Evolutionary conservation across 2,888 invertebrate species (phyloP).

Genomic region (Dastarcus helophoroides): DNA sequence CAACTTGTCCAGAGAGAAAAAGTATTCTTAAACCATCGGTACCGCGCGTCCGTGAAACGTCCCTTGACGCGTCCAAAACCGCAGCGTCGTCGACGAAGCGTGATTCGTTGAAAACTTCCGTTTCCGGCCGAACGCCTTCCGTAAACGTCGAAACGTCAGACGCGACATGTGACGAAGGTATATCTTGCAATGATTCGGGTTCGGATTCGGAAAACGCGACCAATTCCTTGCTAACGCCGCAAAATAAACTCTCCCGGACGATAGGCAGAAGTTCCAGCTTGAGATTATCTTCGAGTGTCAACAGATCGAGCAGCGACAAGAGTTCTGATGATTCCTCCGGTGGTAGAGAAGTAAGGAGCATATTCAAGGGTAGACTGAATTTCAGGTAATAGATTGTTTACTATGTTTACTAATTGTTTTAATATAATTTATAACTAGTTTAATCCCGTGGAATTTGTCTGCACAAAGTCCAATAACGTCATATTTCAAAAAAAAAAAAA

Average conservation of each 20-base stretch:
- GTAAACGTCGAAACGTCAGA: conserved; percentile 23
- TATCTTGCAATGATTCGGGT: conserved; percentile 33
- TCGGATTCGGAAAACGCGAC: conserved; percentile 25
- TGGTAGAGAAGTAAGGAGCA: conserved; percentile 50
- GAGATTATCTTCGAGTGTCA: not conserved
- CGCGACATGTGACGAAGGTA: conserved; percentile 32
- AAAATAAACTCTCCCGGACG: conserved; percentile 7
- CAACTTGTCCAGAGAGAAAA: no score
- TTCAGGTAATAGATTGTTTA: conserved; percentile 39
- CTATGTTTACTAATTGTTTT: conserved; percentile 6
- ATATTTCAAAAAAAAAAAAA: no score
- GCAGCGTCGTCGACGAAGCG: no score
- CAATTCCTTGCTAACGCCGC: conserved; percentile 2
- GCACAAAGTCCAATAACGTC: no score
- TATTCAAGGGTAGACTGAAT: conserved; percentile 38
- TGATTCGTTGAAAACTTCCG: no score
- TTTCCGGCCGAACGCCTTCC: no score
- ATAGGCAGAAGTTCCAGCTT: conserved; percentile 11
- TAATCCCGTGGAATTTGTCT: no score
- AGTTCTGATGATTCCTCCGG: conserved; percentile 54
- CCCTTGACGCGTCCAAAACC: no score
- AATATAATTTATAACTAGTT: conserved; percentile 1
- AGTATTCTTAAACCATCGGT: no score
- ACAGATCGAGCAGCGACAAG: conserved; percentile 18
- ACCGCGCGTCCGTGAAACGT: no score